Percentiles rank a stretch among this genome's conserved stretches.
These are phyloP conservation scores for Baccha elongata DNA, from an alignment of 2,888 invertebrate species.

Conservation along the genomic window DNA sequence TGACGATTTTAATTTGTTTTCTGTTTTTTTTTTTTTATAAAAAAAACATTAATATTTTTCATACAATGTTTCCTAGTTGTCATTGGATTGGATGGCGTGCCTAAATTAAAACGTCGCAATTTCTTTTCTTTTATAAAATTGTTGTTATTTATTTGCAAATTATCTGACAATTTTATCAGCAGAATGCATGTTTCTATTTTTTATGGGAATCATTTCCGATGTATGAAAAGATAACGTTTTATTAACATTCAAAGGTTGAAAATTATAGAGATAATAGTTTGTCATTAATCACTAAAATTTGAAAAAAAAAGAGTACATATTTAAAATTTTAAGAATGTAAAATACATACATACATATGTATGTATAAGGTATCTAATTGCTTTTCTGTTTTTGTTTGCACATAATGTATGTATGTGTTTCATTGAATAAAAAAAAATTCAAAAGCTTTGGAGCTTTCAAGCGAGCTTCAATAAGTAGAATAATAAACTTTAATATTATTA, in stretches of 20 bases:
- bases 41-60: neutral
- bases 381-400: too few species aligned
- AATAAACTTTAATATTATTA: too few species aligned
- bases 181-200: neutral
- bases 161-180: slow-evolving; percentile 21
- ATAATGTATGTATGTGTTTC: too few species aligned
- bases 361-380: too few species aligned
- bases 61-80: neutral
- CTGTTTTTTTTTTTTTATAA: too few species aligned
- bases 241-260: neutral
- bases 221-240: neutral
- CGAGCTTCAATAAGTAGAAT: too few species aligned
- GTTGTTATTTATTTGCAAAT: neutral
- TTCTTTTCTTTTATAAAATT: slow-evolving; percentile 4
- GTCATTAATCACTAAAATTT: neutral
- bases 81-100: slow-evolving; percentile 22
- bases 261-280: too few species aligned
- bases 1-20: too few species aligned
- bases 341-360: too few species aligned
- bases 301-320: neutral
- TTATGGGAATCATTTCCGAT: neutral
- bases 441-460: neutral
- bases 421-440: neutral
- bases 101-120: slow-evolving; percentile 13
- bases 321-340: too few species aligned